These are phyloP conservation scores for Dorcus parallelipipedus DNA, from an alignment of 2,888 invertebrate species.

Conservation along the genomic window DNA sequence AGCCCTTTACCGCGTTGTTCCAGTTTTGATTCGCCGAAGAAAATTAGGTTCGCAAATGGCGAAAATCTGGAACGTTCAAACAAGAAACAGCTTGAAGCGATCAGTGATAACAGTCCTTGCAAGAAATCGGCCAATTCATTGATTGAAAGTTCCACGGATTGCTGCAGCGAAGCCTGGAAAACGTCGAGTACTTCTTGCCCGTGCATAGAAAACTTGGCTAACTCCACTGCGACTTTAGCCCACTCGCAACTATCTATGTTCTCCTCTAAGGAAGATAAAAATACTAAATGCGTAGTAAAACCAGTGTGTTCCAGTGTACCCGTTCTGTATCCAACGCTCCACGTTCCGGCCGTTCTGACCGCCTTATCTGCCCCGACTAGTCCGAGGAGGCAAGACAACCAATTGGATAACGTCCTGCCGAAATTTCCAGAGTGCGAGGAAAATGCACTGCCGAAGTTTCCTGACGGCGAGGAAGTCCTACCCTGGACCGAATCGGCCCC, in stretches of 20 bases:
- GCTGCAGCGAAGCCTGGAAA: slow-evolving; percentile 45
- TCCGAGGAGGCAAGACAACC: slow-evolving; percentile 32
- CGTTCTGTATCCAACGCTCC: slow-evolving; percentile 36
- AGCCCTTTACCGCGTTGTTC: slow-evolving; percentile 64
- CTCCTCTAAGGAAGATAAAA: slow-evolving; percentile 27
- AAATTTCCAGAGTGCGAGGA: slow-evolving; percentile 36
- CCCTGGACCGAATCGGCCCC: slow-evolving; percentile 42
- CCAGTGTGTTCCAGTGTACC: slow-evolving; percentile 42
- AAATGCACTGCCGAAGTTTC: slow-evolving; percentile 2
- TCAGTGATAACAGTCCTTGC: slow-evolving; percentile 57
- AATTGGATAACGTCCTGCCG: slow-evolving; percentile 25
- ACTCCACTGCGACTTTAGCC: slow-evolving; percentile 41
- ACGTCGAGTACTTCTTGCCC: slow-evolving; percentile 68
- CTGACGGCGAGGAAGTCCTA: slow-evolving; percentile 30
- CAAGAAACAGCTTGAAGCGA: slow-evolving; percentile 53
- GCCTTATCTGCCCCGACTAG: slow-evolving; percentile 42
- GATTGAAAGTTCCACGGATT: slow-evolving; percentile 52
- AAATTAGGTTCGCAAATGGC: slow-evolving; percentile 73
- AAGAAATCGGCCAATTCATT: slow-evolving; percentile 52
- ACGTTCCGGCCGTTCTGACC: slow-evolving; percentile 33
- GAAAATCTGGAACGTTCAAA: slow-evolving; percentile 58
- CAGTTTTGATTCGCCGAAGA: slow-evolving; percentile 81
- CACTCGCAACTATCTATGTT: slow-evolving; percentile 42
- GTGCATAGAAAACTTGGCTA: slow-evolving; percentile 61
- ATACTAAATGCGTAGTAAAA: slow-evolving; percentile 17